A percentile compares a stretch with the other conserved stretches of the same genome.
Evolutionary conservation across 1,140 invertebrate species (phyloP).

Genomic region (Harpegnathos saltator): DNA sequence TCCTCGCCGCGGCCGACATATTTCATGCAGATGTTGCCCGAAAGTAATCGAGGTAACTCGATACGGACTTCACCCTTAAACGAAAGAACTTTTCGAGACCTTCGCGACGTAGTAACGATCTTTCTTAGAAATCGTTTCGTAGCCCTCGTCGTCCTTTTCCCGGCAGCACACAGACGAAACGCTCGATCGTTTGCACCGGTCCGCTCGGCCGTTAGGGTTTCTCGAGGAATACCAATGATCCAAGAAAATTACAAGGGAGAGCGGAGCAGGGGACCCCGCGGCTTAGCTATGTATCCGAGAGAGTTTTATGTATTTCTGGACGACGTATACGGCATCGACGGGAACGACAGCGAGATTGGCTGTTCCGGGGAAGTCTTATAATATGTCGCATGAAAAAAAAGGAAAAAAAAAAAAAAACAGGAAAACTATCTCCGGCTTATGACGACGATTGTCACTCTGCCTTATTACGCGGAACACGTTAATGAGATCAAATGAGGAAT

Average conservation of each 20-base stretch:
- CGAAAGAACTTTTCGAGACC: constrained; percentile 46
- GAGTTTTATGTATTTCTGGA: constrained; percentile 50
- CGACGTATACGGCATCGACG: constrained; percentile 19
- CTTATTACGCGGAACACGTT: neutral
- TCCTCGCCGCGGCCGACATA: constrained; percentile 58
- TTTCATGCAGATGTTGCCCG: constrained; percentile 59
- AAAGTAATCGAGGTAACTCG: constrained; percentile 66
- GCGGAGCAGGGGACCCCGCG: constrained; percentile 34
- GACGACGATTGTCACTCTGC: neutral
- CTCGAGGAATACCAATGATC: constrained; percentile 69
- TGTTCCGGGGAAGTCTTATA: constrained; percentile 19
- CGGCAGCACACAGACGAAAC: constrained; percentile 38
- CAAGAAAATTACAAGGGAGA: constrained; percentile 60
- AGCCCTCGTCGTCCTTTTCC: constrained; percentile 19
- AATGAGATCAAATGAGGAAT: too few species aligned
- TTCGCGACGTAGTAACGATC: constrained; percentile 32
- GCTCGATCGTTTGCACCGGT: constrained; percentile 55
- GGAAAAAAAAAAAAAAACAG: too few species aligned
- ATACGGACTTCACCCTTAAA: constrained; percentile 62
- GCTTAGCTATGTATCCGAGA: constrained; percentile 29
- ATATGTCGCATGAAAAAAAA: neutral
- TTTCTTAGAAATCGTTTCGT: constrained; percentile 52
- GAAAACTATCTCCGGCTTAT: neutral
- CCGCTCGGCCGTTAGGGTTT: constrained; percentile 44
- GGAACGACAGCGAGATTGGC: constrained; percentile 28